Conservation (phyloP, 2,113 vertebrate species). For the Cheilinus undulatus region DNA sequence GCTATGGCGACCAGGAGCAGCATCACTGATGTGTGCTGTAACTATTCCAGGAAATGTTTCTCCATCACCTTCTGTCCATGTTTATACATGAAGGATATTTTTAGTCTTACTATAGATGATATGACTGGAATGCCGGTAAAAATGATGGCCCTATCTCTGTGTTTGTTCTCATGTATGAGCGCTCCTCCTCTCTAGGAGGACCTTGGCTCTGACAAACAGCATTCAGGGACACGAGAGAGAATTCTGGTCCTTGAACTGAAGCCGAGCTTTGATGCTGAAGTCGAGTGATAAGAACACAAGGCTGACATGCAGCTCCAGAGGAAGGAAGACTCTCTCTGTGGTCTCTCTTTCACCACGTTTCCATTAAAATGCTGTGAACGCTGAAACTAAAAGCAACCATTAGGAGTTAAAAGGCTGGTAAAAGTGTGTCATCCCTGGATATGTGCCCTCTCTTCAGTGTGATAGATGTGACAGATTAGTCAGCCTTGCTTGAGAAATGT, state of each 20-base stretch:
- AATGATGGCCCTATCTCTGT: not conserved
- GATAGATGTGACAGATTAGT: not conserved
- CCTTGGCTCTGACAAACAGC: not conserved
- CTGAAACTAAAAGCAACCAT: too few relatives aligned
- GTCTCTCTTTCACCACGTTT: not conserved
- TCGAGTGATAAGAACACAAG: not conserved
- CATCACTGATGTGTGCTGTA: not conserved
- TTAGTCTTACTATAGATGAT: not conserved
- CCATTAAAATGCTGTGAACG: not conserved
- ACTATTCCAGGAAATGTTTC: conserved; percentile 4
- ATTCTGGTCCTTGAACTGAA: conserved; percentile 16
- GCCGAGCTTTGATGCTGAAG: not conserved
- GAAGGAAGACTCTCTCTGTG: not conserved
- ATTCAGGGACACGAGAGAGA: not conserved
- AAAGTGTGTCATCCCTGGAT: too few relatives aligned
- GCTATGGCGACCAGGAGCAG: too few relatives aligned
- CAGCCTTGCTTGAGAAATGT: not conserved
- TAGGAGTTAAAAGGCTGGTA: too few relatives aligned
- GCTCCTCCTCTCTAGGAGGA: not conserved
- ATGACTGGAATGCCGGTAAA: not conserved
- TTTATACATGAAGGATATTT: not conserved
- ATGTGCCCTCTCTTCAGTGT: too few relatives aligned
- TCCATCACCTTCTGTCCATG: too few relatives aligned
- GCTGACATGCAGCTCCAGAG: not conserved
- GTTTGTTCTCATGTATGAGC: not conserved